phyloP scores from a whole-genome alignment of 2,888 invertebrate species.

The Mythimna loreyi region DNA sequence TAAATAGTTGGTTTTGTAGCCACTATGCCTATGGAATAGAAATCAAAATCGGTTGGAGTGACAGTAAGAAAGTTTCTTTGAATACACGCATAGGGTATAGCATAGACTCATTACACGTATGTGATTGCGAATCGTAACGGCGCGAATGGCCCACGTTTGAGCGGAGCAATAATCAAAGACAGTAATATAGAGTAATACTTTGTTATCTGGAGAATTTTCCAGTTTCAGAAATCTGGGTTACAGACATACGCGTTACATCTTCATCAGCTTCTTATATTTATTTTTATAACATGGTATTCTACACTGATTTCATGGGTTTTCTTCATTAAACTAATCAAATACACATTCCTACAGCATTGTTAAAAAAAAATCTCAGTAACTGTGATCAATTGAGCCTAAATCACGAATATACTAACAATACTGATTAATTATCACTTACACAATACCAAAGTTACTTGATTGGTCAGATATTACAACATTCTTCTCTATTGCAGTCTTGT shows the following conservation, averaged over 20 bases:
- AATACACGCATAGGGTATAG: no score
- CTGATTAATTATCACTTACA: slow-evolving; percentile 39
- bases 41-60: no score
- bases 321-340: not conserved
- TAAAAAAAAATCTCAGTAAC: not conserved
- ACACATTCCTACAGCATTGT: not conserved
- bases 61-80: no score
- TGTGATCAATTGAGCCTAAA: slow-evolving; percentile 27
- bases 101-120: no score
- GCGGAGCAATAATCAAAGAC: no score
- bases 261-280: not conserved
- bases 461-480: slow-evolving; percentile 47
- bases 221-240: not conserved
- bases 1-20: no score
- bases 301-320: not conserved
- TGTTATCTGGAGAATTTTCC: not conserved
- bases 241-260: not conserved
- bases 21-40: no score
- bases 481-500: slow-evolving; percentile 53
- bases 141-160: no score
- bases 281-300: not conserved
- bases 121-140: no score
- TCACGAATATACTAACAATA: slow-evolving; percentile 34
- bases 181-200: no score
- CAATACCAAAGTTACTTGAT: slow-evolving; percentile 44